phyloP scores from a whole-genome alignment of 2,113 vertebrate genomes.

The Chaetorhynchus papuensis region DNA sequence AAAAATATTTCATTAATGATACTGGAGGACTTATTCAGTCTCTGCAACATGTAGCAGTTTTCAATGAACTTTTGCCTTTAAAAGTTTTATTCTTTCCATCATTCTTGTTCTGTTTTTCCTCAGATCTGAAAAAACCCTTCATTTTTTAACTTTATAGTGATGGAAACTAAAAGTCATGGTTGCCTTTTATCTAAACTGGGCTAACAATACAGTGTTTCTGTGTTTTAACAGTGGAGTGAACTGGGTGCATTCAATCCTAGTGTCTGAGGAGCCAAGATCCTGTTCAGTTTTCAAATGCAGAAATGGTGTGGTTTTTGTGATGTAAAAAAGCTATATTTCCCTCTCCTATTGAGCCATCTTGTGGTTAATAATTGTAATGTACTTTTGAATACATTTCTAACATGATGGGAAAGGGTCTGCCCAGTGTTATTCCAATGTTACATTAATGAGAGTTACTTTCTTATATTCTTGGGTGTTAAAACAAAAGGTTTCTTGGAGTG shows the following conservation, averaged over 20 bases:
- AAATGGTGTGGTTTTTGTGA: fast-evolving
- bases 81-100: not conserved
- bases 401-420: not conserved
- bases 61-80: not conserved
- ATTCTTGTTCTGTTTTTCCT: not conserved
- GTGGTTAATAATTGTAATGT: constrained; percentile 54
- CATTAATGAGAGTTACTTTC: not conserved
- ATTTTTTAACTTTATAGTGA: not conserved
- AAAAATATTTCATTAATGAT: not conserved
- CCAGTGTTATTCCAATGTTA: not conserved
- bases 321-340: not conserved
- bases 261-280: not conserved
- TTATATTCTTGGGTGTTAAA: not conserved
- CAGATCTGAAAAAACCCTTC: not conserved
- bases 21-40: not conserved
- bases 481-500: fast-evolving
- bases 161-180: not conserved
- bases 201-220: not conserved
- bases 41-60: not conserved
- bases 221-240: not conserved
- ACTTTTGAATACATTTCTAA: not conserved
- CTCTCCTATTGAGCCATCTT: constrained; percentile 68
- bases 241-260: not conserved
- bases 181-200: not conserved
- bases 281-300: not conserved